phyloP scores from a whole-genome alignment of 2,888 invertebrate genomes.

The Ormyrus nitidulus region DNA sequence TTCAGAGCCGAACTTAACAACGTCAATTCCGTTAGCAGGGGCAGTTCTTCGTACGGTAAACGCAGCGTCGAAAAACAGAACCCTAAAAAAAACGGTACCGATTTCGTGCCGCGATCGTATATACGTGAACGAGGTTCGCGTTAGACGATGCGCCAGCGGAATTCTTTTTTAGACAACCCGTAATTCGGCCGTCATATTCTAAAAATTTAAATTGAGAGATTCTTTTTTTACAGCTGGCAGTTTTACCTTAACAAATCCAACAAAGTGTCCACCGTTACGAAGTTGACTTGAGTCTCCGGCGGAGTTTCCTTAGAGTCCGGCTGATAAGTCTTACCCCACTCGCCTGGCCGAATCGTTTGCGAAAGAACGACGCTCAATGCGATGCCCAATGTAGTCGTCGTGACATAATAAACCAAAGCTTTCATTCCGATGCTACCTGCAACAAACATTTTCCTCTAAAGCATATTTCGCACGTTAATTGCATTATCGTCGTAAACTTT shows the following conservation, averaged over 20 bases:
- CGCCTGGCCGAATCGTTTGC: constrained; percentile 90
- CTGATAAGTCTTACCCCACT: constrained; percentile 50
- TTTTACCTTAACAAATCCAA: constrained; percentile 90
- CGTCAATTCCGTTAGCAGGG: constrained; percentile 29
- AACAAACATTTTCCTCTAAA: neutral
- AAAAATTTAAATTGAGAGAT: neutral
- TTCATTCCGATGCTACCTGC: constrained; percentile 69
- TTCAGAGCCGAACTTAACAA: constrained; percentile 7
- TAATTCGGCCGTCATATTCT: neutral
- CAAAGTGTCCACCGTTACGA: constrained; percentile 90
- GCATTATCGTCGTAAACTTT: no score
- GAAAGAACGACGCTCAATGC: constrained; percentile 92
- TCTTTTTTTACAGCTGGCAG: no score
- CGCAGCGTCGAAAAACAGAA: constrained; percentile 8
- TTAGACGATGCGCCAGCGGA: neutral
- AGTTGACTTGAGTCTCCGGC: constrained; percentile 73
- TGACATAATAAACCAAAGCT: constrained; percentile 84
- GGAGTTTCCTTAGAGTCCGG: neutral
- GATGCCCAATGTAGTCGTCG: constrained; percentile 95
- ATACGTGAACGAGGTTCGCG: constrained; percentile 10
- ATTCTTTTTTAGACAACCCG: neutral
- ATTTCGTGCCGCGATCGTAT: constrained; percentile 25
- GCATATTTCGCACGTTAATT: no score
- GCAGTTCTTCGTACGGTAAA: constrained; percentile 3
- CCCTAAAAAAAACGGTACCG: constrained; percentile 38